Conservation (phyloP, 2,888 invertebrate species). For the Gastracanthus pulcherrimus region DNA sequence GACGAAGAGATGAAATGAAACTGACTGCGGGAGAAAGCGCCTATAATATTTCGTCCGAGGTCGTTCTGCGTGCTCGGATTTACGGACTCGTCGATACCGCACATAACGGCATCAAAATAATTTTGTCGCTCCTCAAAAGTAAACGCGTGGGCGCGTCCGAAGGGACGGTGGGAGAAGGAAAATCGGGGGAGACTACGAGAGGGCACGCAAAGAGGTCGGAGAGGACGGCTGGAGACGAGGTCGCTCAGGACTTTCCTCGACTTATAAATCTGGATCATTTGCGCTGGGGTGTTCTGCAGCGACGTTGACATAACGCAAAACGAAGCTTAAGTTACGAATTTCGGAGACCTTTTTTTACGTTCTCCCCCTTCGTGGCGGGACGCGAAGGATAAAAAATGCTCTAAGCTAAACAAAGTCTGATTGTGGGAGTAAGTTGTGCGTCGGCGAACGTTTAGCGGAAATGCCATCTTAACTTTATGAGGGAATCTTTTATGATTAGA, state of each 20-base stretch:
- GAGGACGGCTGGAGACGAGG: not conserved
- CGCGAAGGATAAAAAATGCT: slow-evolving; percentile 1
- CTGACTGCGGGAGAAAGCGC: not conserved
- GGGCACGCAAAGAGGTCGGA: not conserved
- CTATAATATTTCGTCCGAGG: no score
- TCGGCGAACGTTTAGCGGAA: not conserved
- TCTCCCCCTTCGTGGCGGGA: not conserved
- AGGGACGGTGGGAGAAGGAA: not conserved
- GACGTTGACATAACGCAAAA: slow-evolving; percentile 24
- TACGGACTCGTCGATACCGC: not conserved
- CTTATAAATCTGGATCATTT: slow-evolving; percentile 44
- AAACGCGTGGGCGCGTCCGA: not conserved
- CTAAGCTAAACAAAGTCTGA: not conserved
- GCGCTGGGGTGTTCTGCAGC: not conserved
- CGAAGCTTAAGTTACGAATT: slow-evolving; percentile 30
- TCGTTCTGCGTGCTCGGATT: not conserved
- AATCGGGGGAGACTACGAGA: not conserved
- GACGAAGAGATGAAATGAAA: not conserved
- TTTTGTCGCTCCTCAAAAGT: not conserved
- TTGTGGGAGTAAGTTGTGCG: slow-evolving; percentile 1
- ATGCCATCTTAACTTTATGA: not conserved
- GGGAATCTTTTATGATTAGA: slow-evolving; percentile 19
- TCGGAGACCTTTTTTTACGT: not conserved
- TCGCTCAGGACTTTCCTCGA: not conserved
- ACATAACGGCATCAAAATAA: slow-evolving; percentile 10